Base-by-base conservation (phyloP, 2,888 invertebrate species). In the Drosophila mayaguana region DNA sequence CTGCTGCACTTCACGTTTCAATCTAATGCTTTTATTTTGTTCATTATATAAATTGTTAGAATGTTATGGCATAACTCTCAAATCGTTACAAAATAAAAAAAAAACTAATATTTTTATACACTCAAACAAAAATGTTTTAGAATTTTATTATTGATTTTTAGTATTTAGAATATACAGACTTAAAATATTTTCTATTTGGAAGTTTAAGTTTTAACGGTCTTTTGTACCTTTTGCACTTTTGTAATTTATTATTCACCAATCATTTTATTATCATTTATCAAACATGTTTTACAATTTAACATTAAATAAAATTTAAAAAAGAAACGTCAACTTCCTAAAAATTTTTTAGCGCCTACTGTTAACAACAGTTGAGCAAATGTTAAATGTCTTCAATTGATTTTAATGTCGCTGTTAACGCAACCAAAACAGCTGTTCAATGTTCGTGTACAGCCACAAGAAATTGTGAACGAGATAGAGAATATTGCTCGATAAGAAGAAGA, bases 371-470 rank as follows among this genome's bases (percentile, higher is more conserved):
- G 2, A 6, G 14, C 2, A 40, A 12, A 18, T 75, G 50, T 63
- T 55, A 36, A 1, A 2, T 34, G 40, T 12, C 1, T 11, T 1
- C 3, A 16, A 34, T 5, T n/a, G 16, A 14, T 46, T 46, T 63
- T 28, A 40, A 32, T 0, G 8, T 6, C 5, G 2, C 28, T 53
- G 57, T 63, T 62, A 42, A 50, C 2, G 11, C 2, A 5, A n/a
- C 12, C 1, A 25, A 12, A 46, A 62, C 76, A 76, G 76, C 76
- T 76, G 76, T 43, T 32, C 16, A 14, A 45, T 42, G 14, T 0
- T 48, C 32, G 53, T 75, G 76, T 76, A 79, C 76, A 76, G 76
- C 59, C 68, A 75, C 80, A 70, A 64, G 18, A 59, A 9, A 63
- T 69, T 62, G 69, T 62, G 34, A 75, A 79, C 61, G 51, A 22